phyloP scores from a whole-genome alignment of 1,140 invertebrate genomes.

The Leptopilina boulardi region DNA sequence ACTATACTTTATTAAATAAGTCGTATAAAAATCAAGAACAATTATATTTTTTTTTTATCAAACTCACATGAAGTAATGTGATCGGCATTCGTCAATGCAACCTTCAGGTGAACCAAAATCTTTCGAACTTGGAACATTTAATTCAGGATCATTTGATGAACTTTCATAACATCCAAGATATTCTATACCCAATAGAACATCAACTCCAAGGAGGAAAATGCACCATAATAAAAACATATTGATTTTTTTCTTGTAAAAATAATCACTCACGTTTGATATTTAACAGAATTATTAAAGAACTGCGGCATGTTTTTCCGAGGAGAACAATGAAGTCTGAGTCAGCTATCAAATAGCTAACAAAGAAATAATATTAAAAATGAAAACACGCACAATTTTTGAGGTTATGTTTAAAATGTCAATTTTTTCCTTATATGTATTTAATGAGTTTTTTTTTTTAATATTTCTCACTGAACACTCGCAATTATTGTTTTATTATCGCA shows the following conservation, averaged over 20 bases:
- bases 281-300: background rate
- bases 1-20: background rate
- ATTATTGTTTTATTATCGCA: background rate
- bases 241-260: background rate
- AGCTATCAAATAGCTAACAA: background rate
- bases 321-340: slow-evolving; percentile 29
- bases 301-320: background rate
- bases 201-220: slow-evolving; percentile 43
- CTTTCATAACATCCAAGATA: slow-evolving; percentile 67
- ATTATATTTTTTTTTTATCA: background rate
- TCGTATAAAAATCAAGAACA: background rate
- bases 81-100: slow-evolving; percentile 63
- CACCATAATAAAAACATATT: slow-evolving; percentile 43
- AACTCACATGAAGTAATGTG: slow-evolving; percentile 67
- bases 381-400: background rate
- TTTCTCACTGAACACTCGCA: background rate
- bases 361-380: background rate
- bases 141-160: slow-evolving; percentile 51
- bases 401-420: background rate
- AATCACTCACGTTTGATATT: background rate
- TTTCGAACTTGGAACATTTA: slow-evolving; percentile 50
- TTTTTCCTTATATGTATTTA: background rate
- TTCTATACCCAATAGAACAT: slow-evolving; percentile 46
- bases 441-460: background rate
- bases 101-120: slow-evolving; percentile 52